phyloP scores from a whole-genome alignment of 2,113 vertebrate species.

The Rhinoderma darwinii region DNA sequence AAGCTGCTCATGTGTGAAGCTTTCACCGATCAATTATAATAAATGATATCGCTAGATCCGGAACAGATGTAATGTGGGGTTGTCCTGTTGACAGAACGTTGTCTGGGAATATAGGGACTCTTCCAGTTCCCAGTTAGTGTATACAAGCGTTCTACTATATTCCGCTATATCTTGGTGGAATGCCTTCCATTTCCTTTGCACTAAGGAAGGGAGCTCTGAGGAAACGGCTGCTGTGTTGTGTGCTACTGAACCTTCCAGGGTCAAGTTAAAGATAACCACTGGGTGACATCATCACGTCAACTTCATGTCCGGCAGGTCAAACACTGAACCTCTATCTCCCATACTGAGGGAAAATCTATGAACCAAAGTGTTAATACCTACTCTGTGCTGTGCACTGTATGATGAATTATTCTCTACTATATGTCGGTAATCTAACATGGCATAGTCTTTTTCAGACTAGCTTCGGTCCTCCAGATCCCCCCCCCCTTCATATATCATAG shows the following conservation, averaged over 20 bases:
- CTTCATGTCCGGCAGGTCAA: not conserved
- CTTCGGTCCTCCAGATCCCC: not conserved
- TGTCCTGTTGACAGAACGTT: not conserved
- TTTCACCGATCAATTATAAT: too few species aligned
- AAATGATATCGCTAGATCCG: too few species aligned
- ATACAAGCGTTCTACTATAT: not conserved
- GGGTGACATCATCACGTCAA: not conserved
- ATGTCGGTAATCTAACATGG: too few species aligned
- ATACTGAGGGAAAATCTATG: too few species aligned
- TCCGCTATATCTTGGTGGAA: not conserved
- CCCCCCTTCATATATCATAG: not conserved
- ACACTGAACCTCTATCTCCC: not conserved
- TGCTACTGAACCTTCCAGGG: not conserved
- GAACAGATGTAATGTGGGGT: not conserved
- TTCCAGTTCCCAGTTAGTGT: not conserved
- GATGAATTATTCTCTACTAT: too few species aligned
- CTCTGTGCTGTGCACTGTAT: too few species aligned
- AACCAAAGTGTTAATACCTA: too few species aligned
- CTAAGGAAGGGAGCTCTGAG: not conserved
- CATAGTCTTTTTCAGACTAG: not conserved
- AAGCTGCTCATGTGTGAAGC: not conserved
- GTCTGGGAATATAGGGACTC: not conserved
- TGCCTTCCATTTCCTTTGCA: slow-evolving; percentile 6
- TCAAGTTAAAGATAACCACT: not conserved
- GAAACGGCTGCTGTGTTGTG: not conserved